Percentiles rank a stretch among this genome's conserved stretches.
Conservation (phyloP, 2,797 vertebrate species). For the Poeciliopsis turneri region DNA sequence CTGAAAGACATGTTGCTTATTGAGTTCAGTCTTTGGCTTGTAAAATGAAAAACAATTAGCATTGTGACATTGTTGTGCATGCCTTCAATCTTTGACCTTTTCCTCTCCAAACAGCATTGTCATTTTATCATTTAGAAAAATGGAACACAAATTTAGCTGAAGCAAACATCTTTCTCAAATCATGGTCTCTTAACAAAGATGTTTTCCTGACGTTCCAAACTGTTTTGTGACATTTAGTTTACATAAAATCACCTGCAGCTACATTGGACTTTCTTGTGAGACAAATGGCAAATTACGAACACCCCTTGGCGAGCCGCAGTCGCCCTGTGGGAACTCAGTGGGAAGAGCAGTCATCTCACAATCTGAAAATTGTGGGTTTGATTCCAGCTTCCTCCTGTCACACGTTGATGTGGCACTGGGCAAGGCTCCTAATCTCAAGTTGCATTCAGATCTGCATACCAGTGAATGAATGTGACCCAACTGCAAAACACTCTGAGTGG, state of each 20-base stretch:
- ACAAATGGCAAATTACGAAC: neutral
- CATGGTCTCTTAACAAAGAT: neutral
- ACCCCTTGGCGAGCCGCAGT: neutral
- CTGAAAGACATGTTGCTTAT: slow-evolving; percentile 16
- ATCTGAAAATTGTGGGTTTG: neutral
- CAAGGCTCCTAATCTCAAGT: neutral
- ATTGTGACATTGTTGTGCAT: slow-evolving; percentile 1
- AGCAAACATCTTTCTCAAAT: neutral
- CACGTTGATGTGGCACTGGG: neutral
- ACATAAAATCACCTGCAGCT: neutral
- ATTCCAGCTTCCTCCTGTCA: neutral
- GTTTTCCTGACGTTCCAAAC: neutral
- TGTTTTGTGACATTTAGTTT: neutral
- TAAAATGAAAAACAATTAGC: slow-evolving; percentile 11
- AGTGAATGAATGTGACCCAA: neutral
- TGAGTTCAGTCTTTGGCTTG: slow-evolving; percentile 15
- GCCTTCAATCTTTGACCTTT: neutral
- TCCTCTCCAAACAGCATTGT: neutral
- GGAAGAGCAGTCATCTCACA: neutral
- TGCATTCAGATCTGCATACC: neutral
- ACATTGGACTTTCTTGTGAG: neutral
- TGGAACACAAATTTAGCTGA: neutral
- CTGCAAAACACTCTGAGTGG: neutral
- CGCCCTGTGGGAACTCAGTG: neutral
- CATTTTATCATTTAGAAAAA: neutral